Evolutionary conservation across 2,113 vertebrate genomes (phyloP).

Genomic region (Brevimyrus niger): DNA sequence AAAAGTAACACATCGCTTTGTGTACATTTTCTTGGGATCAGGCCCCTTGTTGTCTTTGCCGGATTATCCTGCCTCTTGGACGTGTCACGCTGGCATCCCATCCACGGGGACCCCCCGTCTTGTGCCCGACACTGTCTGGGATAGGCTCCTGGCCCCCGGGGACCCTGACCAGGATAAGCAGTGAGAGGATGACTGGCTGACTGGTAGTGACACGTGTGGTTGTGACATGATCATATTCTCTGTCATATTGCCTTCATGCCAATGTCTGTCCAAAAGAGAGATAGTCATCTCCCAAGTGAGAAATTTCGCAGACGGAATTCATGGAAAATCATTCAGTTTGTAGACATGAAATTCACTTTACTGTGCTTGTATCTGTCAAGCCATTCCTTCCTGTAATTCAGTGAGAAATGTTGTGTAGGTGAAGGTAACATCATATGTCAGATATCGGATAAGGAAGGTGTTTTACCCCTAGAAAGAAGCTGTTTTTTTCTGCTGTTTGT

Average conservation of each 20-base stretch:
- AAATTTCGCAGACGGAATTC: not conserved
- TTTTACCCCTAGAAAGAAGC: not conserved
- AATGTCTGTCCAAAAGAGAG: not conserved
- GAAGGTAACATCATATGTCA: not conserved
- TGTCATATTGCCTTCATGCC: not conserved
- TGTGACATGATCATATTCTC: not conserved
- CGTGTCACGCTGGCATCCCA: not conserved
- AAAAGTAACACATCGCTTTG: not conserved
- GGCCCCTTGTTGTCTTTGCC: not conserved
- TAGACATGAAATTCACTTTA: not conserved
- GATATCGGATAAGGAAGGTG: not conserved
- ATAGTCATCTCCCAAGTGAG: not conserved
- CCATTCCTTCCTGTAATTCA: not conserved
- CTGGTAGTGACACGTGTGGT: not conserved
- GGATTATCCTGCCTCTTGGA: not conserved
- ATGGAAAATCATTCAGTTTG: not conserved
- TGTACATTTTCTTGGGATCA: not conserved
- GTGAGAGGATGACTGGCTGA: not conserved
- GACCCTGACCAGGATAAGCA: not conserved
- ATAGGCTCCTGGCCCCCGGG: not conserved
- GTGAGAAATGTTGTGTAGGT: not conserved
- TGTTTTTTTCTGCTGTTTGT: not conserved
- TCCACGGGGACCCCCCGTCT: not conserved
- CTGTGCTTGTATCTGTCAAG: not conserved
- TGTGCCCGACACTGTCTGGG: not conserved